A percentile compares a stretch with the other conserved stretches of the same genome.
Evolutionary conservation across 2,113 vertebrate genomes (phyloP).

Genomic region (Chionis minor): DNA sequence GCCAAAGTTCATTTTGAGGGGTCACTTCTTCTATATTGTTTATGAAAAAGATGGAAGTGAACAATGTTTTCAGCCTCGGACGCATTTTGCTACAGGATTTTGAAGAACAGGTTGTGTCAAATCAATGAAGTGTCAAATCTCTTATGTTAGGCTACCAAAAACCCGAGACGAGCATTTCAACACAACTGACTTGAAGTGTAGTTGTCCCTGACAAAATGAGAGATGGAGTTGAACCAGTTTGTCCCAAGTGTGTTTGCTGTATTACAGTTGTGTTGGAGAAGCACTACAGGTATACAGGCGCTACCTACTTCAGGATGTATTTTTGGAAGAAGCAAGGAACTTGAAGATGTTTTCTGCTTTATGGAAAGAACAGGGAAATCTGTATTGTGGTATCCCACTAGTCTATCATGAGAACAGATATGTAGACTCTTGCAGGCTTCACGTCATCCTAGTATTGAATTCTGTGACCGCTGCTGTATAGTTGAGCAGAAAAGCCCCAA

Average conservation of each 20-base stretch:
- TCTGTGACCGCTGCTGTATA: background rate
- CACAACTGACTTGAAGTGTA: background rate
- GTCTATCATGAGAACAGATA: background rate
- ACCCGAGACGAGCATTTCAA: background rate
- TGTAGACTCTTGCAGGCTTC: background rate
- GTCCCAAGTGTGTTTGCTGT: background rate
- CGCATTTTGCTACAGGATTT: background rate
- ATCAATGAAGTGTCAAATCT: background rate
- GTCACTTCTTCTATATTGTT: background rate
- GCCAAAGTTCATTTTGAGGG: background rate
- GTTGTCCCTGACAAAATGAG: background rate
- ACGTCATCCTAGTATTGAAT: background rate
- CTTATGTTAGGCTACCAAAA: background rate
- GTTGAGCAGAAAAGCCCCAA: background rate
- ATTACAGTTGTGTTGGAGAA: background rate
- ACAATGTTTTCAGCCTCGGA: background rate
- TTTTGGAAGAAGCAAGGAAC: background rate
- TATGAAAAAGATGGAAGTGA: background rate
- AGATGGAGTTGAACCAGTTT: background rate
- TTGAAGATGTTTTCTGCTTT: background rate
- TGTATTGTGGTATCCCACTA: background rate
- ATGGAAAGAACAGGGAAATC: background rate
- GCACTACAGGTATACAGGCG: background rate
- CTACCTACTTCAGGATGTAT: background rate
- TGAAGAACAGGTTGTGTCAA: background rate